A percentile compares a stretch with the other conserved stretches of the same genome.
phyloP scores from a whole-genome alignment of 2,888 invertebrate species.

The Acanthosepion esculentum region DNA sequence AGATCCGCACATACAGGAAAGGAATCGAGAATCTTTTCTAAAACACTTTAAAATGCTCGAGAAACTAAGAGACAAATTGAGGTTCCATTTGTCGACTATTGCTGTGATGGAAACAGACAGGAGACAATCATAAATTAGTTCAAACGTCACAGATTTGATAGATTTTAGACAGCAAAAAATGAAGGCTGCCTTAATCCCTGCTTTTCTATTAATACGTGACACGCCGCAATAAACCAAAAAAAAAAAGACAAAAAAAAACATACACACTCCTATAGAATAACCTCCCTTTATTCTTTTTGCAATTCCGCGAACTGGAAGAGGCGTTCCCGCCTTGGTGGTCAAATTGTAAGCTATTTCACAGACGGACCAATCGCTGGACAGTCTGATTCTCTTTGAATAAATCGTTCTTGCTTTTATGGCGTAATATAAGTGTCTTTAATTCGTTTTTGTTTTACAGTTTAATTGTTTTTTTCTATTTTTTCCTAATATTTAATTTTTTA shows the following conservation, averaged over 20 bases:
- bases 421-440: background rate
- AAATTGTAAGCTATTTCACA: background rate
- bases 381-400: background rate
- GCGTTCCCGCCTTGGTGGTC: background rate
- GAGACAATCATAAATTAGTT: background rate
- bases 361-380: background rate
- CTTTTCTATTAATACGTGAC: conserved; percentile 33
- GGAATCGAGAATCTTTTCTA: background rate
- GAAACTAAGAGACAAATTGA: background rate
- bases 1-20: background rate
- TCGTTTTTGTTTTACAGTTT: too few relatives aligned
- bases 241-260: too few relatives aligned
- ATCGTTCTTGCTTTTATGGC: background rate
- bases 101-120: background rate
- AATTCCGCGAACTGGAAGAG: background rate
- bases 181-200: background rate
- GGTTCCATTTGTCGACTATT: background rate
- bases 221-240: background rate
- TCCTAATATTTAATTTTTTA: too few relatives aligned
- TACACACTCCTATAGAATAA: too few relatives aligned
- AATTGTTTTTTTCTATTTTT: too few relatives aligned
- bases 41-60: background rate
- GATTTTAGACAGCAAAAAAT: conserved; percentile 11
- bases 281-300: background rate
- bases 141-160: background rate